Percentiles rank a stretch among this genome's conserved stretches.
Evolutionary conservation across 1,140 invertebrate species (phyloP).

Genomic region (Glossosoma conforme): DNA sequence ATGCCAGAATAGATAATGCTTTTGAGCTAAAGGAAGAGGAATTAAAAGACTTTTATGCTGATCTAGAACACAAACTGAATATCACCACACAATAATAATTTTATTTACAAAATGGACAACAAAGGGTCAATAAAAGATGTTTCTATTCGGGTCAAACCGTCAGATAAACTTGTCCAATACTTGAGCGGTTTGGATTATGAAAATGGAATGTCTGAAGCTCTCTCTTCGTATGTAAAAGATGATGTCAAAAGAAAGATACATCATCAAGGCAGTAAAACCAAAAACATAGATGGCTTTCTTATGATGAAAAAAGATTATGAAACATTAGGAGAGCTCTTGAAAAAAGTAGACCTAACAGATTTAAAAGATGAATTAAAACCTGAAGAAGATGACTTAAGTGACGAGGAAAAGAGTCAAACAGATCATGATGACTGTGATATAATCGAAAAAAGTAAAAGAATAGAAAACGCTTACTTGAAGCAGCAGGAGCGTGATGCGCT

Average conservation of each 20-base stretch:
- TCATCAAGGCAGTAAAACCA: background rate
- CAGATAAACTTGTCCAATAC: constrained; percentile 48
- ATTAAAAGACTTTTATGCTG: constrained; percentile 65
- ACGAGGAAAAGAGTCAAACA: constrained; percentile 2
- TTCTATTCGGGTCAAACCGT: constrained; percentile 54
- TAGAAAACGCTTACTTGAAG: too few species aligned
- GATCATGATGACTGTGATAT: background rate
- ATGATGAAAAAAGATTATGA: constrained; percentile 35
- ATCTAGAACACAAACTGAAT: constrained; percentile 69
- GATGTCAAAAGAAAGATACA: constrained; percentile 13
- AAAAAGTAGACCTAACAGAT: constrained; percentile 11
- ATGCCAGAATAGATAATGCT: constrained; percentile 66
- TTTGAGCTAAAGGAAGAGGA: constrained; percentile 76
- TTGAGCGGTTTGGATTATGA: constrained; percentile 39
- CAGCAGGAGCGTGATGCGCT: too few species aligned
- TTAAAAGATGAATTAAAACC: constrained; percentile 1
- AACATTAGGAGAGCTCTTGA: constrained; percentile 31
- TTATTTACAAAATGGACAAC: constrained; percentile 41
- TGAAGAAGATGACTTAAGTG: constrained; percentile 15
- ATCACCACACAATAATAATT: constrained; percentile 42
- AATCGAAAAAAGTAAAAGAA: too few species aligned
- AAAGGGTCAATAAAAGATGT: constrained; percentile 54
- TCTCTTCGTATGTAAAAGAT: constrained; percentile 36
- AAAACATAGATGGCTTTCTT: too few species aligned
- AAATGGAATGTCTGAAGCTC: constrained; percentile 39